These are phyloP conservation scores for Myrmecobius fasciatus DNA, from an alignment of 2,113 vertebrate species.

Conservation along the genomic window DNA sequence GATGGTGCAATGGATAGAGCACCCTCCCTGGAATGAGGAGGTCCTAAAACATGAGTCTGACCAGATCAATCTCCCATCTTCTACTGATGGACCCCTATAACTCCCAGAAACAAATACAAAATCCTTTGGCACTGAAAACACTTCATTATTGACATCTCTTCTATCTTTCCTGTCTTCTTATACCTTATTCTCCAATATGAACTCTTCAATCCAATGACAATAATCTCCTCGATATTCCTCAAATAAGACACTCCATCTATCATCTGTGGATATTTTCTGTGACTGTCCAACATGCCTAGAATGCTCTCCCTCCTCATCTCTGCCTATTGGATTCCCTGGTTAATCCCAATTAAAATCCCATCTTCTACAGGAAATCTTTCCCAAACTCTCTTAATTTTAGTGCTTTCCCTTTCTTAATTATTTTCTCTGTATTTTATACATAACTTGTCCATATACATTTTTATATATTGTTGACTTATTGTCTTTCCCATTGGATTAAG, in stretches of 20 bases:
- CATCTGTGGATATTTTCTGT: neutral
- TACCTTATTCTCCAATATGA: neutral
- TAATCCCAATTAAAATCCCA: neutral
- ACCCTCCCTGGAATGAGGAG: no score
- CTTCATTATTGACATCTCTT: neutral
- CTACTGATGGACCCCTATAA: neutral
- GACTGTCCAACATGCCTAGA: neutral
- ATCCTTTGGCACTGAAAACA: neutral
- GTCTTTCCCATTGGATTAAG: neutral
- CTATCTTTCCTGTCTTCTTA: neutral
- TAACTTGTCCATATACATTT: neutral
- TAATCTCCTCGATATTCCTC: neutral
- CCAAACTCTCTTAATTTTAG: neutral
- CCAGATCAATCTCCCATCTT: neutral
- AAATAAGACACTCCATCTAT: neutral
- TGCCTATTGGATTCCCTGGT: neutral
- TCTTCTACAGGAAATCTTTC: neutral
- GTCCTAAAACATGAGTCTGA: neutral
- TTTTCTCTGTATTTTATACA: neutral
- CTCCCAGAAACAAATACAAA: neutral
- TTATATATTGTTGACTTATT: neutral
- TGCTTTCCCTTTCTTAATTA: neutral
- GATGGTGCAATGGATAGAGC: no score
- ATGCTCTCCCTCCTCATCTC: neutral
- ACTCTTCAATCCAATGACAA: neutral